Base-by-base conservation (phyloP, 2,797 vertebrate genomes). In the Cottoperca gobio region DNA sequence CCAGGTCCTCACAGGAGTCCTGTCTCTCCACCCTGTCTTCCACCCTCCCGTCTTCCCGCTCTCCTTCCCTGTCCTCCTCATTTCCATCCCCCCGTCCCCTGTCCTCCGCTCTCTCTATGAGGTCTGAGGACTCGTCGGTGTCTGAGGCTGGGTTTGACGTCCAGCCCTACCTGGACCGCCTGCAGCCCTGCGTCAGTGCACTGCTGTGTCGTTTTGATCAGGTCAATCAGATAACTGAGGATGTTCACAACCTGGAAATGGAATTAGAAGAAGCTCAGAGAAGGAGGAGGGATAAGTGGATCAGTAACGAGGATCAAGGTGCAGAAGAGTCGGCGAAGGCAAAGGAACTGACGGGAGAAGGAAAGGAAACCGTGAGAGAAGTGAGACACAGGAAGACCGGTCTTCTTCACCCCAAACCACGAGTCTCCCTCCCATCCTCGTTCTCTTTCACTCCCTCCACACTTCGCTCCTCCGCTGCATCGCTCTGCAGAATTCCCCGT, bases 151-250 rank as follows among this genome's bases (percentile, higher is more conserved):
- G 70, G 7, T 86, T 85, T 0, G 89, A 93, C 4, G 72, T 91
- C 12, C 86, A 87, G 59, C 78, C 83, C 13, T 79, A 92, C 54
- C 68, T 95, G 43, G 93, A 95, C 37, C 91, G 87, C 12, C 89
- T 96, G 37, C 76, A 90, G 40, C 90, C 92, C 1, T 73, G 86
- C 7, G 79, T 95, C 48, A 79, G 67, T 23, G 70, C 71, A n/a
- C 78, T 95, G 23, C 69, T 96, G 8, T 81, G 86, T 50, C 64
- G 66, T 24, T 95, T 96, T 13, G 95, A 96, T 72, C 91, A 89
- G 2, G 89, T 96, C 79, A 94, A 91, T 84, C 90, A 87, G 70
- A 37, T 94, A 26, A 91, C 78, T 0, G 88, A 94, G 31, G 94
- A 95, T 3, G 66, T 95, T 21, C 79, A 92, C 57, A 45, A 73